phyloP scores from a whole-genome alignment of 2,113 vertebrate species.

The Callionymus lyra region DNA sequence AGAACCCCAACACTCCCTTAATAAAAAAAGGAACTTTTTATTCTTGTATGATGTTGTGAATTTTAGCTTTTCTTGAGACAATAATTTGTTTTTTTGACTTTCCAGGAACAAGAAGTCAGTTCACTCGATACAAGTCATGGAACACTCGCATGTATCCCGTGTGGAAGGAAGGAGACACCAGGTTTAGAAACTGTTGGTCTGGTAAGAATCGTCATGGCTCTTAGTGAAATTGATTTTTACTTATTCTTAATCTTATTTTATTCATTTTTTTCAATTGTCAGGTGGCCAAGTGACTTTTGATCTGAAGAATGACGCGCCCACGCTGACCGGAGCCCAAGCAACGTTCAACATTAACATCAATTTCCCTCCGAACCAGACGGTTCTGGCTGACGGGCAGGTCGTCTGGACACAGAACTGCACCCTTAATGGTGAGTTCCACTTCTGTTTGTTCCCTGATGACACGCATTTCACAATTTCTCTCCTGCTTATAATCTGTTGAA shows the following conservation, averaged over 20 bases:
- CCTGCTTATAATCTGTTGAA: too few relatives aligned
- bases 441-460: too few relatives aligned
- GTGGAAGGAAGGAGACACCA: constrained; percentile 70
- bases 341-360: constrained; percentile 77
- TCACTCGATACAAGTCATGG: constrained; percentile 69
- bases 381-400: constrained; percentile 73
- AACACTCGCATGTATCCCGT: constrained; percentile 73
- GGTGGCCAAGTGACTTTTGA: constrained; percentile 78
- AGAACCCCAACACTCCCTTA: constrained; percentile 28
- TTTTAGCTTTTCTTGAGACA: too few relatives aligned
- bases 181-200: constrained; percentile 74
- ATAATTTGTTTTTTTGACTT: neutral
- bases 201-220: constrained; percentile 50
- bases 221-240: neutral
- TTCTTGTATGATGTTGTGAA: too few relatives aligned
- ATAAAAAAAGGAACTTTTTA: too few relatives aligned
- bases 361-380: constrained; percentile 77
- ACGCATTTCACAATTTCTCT: too few relatives aligned
- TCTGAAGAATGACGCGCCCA: constrained; percentile 80
- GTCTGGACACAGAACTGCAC: constrained; percentile 77
- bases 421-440: constrained; percentile 65
- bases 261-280: constrained; percentile 27
- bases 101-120: constrained; percentile 53
- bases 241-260: neutral
- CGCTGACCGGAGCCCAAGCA: constrained; percentile 73